Percentiles rank a stretch among this genome's conserved stretches.
phyloP scores from a whole-genome alignment of 1,140 invertebrate species.

The Leptinotarsa lineolata region DNA sequence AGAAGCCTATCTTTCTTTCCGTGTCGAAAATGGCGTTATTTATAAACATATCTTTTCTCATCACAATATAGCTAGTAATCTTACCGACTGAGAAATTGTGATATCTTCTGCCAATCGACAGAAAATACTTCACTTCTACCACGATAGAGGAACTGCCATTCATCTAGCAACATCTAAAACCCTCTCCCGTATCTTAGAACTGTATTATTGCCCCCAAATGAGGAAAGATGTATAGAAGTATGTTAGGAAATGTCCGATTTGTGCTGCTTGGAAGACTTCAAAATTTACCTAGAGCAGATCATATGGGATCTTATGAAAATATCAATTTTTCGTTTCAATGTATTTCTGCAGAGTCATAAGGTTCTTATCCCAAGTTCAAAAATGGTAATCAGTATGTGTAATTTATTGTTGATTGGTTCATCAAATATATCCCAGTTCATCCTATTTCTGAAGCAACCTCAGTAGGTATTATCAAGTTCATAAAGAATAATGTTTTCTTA shows the following conservation, averaged over 20 bases:
- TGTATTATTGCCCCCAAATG: conserved; percentile 25
- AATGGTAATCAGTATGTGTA: conserved; percentile 29
- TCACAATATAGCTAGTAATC: too few species aligned
- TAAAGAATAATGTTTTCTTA: conserved; percentile 36
- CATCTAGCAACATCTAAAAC: conserved; percentile 30
- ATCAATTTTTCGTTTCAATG: conserved; percentile 36
- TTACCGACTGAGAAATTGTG: too few species aligned
- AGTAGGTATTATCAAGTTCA: conserved; percentile 27
- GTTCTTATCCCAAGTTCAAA: conserved; percentile 38
- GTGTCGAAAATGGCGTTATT: too few species aligned
- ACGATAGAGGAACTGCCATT: conserved; percentile 18
- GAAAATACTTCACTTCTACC: conserved; percentile 23
- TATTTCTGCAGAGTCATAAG: conserved; percentile 27
- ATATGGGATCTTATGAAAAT: conserved; percentile 37
- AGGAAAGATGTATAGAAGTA: conserved; percentile 7
- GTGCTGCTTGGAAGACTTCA: conserved; percentile 1
- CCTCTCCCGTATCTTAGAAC: conserved; percentile 19
- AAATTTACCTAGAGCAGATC: conserved; percentile 20
- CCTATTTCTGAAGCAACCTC: conserved; percentile 30
- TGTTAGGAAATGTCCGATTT: conserved; percentile 16
- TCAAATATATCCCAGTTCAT: conserved; percentile 33
- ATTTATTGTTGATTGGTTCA: conserved; percentile 33
- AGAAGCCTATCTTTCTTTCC: too few species aligned
- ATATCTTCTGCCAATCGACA: too few species aligned
- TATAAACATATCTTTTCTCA: too few species aligned